These are phyloP conservation scores for Loris lydekkerianus DNA, from an alignment of 2,797 vertebrate genomes.

Conservation along the genomic window DNA sequence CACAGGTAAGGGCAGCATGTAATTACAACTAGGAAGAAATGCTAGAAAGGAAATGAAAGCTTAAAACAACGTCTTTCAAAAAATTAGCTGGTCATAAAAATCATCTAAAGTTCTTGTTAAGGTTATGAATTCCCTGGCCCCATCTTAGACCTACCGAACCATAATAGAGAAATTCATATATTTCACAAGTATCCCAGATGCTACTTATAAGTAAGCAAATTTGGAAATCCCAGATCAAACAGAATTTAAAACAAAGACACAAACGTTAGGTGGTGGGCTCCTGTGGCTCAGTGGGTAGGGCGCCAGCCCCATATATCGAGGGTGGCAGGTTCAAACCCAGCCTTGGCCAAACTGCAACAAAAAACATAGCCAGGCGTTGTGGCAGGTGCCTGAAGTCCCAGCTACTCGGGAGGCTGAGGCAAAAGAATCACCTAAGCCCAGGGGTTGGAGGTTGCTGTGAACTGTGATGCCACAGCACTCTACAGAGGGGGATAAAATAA, in stretches of 20 bases:
- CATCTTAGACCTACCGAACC: not conserved
- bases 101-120: slow-evolving; percentile 24
- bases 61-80: slow-evolving; percentile 49
- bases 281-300: no score
- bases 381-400: no score
- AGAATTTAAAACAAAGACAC: slow-evolving; percentile 52
- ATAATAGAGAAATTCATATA: slow-evolving; percentile 6
- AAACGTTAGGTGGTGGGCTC: not conserved
- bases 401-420: no score
- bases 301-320: no score
- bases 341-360: no score
- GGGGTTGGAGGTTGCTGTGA: no score
- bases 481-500: no score
- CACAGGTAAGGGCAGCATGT: not conserved
- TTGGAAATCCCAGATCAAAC: not conserved
- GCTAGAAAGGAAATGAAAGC: slow-evolving; percentile 37
- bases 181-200: not conserved
- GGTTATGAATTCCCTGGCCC: not conserved
- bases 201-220: not conserved
- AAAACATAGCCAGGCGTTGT: no score
- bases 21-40: slow-evolving; percentile 29
- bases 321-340: no score
- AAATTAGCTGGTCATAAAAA: not conserved
- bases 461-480: no score
- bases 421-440: no score